Conservation (phyloP, 2,113 vertebrate genomes). For the Melanostigma gelatinosum region DNA sequence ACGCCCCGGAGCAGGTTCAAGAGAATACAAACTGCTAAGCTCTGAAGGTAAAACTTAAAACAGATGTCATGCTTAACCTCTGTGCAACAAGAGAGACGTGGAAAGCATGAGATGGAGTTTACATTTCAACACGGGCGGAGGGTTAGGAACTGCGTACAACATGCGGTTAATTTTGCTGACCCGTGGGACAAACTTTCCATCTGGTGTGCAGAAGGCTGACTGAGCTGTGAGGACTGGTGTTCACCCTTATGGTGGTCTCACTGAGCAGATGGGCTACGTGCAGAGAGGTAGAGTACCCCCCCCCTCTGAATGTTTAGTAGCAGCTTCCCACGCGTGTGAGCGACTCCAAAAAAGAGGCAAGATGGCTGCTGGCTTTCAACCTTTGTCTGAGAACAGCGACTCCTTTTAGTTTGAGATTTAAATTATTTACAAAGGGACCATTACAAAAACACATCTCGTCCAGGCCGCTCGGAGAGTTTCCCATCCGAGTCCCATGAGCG, state of each 20-base stretch:
- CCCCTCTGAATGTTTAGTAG: conserved; percentile 54
- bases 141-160: conserved; percentile 29
- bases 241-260: conserved; percentile 34
- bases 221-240: conserved; percentile 17
- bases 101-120: conserved; percentile 38
- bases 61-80: conserved; percentile 18
- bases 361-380: conserved; percentile 58
- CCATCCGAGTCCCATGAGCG: conserved; percentile 20
- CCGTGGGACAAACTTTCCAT: conserved; percentile 16
- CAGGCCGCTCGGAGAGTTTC: conserved; percentile 13
- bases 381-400: conserved; percentile 45
- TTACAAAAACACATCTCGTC: conserved; percentile 49
- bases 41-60: conserved; percentile 31
- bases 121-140: conserved; percentile 39
- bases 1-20: conserved; percentile 40
- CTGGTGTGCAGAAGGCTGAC: conserved; percentile 16
- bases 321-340: conserved; percentile 44
- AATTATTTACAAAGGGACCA: conserved; percentile 58
- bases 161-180: conserved; percentile 15
- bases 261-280: conserved; percentile 42
- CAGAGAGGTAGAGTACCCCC: conserved; percentile 61
- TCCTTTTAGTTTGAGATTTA: conserved; percentile 34
- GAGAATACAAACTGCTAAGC: conserved; percentile 41
- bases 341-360: conserved; percentile 54
- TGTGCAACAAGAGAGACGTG: conserved; percentile 27